Base-by-base conservation (phyloP, 2,888 invertebrate genomes). In the Enchytraeus crypticus region DNA sequence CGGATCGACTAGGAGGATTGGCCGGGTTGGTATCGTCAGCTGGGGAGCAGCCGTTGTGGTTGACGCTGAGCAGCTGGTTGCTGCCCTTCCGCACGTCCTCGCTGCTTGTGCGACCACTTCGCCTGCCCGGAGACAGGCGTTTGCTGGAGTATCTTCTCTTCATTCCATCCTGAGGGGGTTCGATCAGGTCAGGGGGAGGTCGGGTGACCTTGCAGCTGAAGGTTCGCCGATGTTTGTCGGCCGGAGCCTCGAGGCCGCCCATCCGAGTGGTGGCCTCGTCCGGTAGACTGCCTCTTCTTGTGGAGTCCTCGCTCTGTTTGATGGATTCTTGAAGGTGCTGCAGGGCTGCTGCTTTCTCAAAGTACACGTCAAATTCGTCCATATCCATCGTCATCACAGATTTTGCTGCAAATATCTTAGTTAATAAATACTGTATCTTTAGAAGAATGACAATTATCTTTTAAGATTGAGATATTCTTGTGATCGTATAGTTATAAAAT, bases 281-380 rank as follows among this genome's bases (percentile, higher is more conserved):
- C 26, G 55, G 55, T 2, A 54, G 26, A 38, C 55, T 54, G 14
- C 55, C 55, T 21, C 55, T 32, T 21, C 55, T 33, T 23, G 32
- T 5, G 0, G 32, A 5, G 32, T 54, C 55, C 11, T 11, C n/a
- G 0, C 23, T 23, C 23, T 54, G 55, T 27, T 38, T 14, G 18
- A 34, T 38, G 43, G 32, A 33, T 14, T 38, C 38, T 8, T 2
- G 18, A 21, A n/a, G 51, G 21, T 18, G 29, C 27, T 30, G 43
- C 29, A 21, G 43, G 14, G 11, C 21, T 5, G 57, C 34, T 18
- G 61, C 53, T 33, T 58, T 61, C 58, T 45, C 21, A 32, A 61
- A 61, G 47, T 61, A 61, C 30, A 49, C 32, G 14, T 61, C 61
- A 45, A 61, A 61, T 30, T 61, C 61, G 23, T 61, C 61, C 34